Percentiles rank a stretch among this genome's conserved stretches.
These are phyloP conservation scores for Zosterops pallidus DNA, from an alignment of 2,113 vertebrate species.

Conservation along the genomic window DNA sequence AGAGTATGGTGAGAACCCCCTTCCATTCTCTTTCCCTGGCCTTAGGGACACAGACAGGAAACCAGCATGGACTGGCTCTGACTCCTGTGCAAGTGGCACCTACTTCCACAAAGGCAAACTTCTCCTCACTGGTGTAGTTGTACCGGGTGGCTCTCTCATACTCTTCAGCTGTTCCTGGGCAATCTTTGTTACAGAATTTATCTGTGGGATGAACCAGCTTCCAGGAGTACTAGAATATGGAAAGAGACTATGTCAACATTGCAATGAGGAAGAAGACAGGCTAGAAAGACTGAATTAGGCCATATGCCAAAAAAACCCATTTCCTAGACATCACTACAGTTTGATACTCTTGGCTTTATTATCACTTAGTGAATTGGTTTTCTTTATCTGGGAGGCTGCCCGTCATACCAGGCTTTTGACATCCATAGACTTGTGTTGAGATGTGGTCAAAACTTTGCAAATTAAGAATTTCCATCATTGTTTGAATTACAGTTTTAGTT, in stretches of 20 bases:
- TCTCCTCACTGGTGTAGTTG: slow-evolving; percentile 99
- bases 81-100: neutral
- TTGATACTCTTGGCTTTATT: neutral
- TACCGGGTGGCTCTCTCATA: slow-evolving; percentile 96
- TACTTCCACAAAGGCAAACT: slow-evolving; percentile 97
- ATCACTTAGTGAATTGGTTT: neutral
- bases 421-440: neutral
- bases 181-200: slow-evolving; percentile 99
- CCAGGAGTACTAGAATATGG: slow-evolving; percentile 89
- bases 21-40: neutral
- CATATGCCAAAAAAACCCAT: neutral
- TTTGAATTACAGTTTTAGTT: neutral
- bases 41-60: neutral
- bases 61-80: neutral
- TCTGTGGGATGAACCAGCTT: slow-evolving; percentile 98
- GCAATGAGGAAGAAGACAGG: neutral
- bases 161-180: slow-evolving; percentile 95
- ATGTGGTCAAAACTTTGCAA: neutral
- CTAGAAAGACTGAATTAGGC: neutral
- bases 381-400: neutral
- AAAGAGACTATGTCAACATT: neutral
- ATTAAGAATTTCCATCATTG: neutral
- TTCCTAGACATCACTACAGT: neutral
- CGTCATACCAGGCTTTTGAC: neutral
- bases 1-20: neutral